A percentile compares a stretch with the other conserved stretches of the same genome.
Evolutionary conservation across 2,113 vertebrate genomes (phyloP).

Genomic region (Coreoperca whiteheadi): DNA sequence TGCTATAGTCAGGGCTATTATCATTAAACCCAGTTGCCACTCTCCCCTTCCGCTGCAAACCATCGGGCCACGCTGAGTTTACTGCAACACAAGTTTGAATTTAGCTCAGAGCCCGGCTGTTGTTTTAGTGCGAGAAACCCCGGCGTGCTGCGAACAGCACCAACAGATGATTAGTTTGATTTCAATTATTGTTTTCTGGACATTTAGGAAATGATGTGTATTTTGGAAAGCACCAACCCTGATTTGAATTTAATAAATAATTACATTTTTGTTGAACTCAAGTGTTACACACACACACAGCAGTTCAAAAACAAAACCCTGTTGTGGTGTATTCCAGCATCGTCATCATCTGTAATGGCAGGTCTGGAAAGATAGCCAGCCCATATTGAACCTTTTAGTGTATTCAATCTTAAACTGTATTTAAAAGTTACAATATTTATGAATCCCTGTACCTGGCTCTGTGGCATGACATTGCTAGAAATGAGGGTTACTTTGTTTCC

Average conservation of each 20-base stretch:
- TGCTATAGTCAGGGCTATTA: conserved; percentile 73
- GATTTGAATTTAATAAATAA: conserved; percentile 36
- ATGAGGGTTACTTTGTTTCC: background rate
- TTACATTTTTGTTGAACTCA: background rate
- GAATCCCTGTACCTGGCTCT: background rate
- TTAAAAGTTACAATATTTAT: background rate
- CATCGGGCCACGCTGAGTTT: conserved; percentile 50
- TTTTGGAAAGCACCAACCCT: conserved; percentile 17
- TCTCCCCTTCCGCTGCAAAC: conserved; percentile 47
- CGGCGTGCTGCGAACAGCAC: background rate
- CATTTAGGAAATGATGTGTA: conserved; percentile 17
- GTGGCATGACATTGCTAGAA: background rate
- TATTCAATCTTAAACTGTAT: background rate
- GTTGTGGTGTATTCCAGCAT: background rate
- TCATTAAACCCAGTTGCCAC: conserved; percentile 70
- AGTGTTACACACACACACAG: background rate
- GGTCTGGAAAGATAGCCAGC: background rate
- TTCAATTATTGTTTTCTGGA: conserved; percentile 29
- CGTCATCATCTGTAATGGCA: background rate
- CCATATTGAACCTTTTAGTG: no score
- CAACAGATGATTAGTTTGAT: conserved; percentile 18
- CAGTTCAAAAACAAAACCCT: background rate
- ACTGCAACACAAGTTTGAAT: conserved; percentile 43
- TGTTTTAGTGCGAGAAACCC: conserved; percentile 21
- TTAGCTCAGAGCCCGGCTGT: conserved; percentile 6